phyloP scores from a whole-genome alignment of 2,888 invertebrate genomes.

The Cataglyphis albicans region DNA sequence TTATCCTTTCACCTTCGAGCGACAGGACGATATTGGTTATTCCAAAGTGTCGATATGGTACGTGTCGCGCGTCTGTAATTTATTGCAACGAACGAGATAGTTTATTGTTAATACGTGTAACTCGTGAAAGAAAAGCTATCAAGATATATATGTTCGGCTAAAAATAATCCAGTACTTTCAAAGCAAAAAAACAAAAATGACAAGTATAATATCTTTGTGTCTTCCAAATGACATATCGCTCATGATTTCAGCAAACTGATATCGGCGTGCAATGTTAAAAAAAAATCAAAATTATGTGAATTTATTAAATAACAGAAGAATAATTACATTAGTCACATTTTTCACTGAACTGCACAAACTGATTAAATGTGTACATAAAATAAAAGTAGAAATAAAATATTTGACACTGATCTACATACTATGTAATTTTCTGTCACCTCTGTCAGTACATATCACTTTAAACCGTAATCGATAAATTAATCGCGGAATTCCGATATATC shows the following conservation, averaged over 20 bases:
- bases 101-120: slow-evolving; percentile 51
- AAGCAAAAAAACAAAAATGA: not conserved
- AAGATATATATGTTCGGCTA: not conserved
- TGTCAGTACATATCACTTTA: not conserved
- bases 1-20: slow-evolving; percentile 47
- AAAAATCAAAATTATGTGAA: not conserved
- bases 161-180: slow-evolving; percentile 14
- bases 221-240: not conserved
- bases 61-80: slow-evolving; percentile 33
- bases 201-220: not conserved
- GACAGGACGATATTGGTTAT: slow-evolving; percentile 55
- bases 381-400: not conserved
- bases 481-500: not conserved
- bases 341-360: not conserved
- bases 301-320: slow-evolving; percentile 6
- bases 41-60: slow-evolving; percentile 50
- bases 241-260: not conserved
- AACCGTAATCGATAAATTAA: not conserved
- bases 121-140: slow-evolving; percentile 23
- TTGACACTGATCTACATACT: not conserved
- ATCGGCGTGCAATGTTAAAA: not conserved
- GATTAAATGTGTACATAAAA: not conserved
- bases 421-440: not conserved
- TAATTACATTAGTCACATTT: slow-evolving; percentile 1
- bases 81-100: slow-evolving; percentile 39